A percentile compares a stretch with the other conserved stretches of the same genome.
Conservation (phyloP, 2,113 vertebrate genomes). For the Phyllostomus hastatus region DNA sequence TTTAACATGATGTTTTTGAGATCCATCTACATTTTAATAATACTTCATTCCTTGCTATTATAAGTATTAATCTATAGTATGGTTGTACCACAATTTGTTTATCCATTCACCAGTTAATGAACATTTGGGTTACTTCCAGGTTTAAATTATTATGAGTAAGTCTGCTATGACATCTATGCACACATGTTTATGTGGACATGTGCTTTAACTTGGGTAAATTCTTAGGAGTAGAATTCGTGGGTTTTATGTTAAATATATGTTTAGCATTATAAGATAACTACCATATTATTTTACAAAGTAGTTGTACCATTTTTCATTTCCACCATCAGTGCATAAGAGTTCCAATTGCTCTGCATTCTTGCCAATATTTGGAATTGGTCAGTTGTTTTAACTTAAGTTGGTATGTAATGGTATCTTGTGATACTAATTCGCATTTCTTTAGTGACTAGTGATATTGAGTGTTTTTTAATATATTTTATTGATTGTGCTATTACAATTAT, state of each 20-base stretch:
- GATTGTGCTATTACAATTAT: no score
- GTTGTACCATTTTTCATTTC: neutral
- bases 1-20: neutral
- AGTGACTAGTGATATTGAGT: neutral
- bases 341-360: neutral
- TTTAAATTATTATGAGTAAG: neutral
- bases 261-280: neutral
- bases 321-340: neutral
- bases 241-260: neutral
- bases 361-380: neutral
- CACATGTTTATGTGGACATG: neutral
- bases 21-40: neutral
- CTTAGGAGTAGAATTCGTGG: neutral
- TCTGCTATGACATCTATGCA: neutral
- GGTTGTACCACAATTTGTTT: neutral
- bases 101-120: neutral
- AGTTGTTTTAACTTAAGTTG: neutral
- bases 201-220: neutral
- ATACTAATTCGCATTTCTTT: slow-evolving; percentile 12
- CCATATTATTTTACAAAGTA: neutral
- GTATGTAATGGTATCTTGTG: neutral
- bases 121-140: neutral
- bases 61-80: neutral
- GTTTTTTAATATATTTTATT: neutral
- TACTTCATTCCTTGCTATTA: neutral